Percentiles rank a stretch among this genome's conserved stretches.
These are phyloP conservation scores for Lucilia cuprina DNA, from an alignment of 1,140 invertebrate genomes.

Conservation along the genomic window DNA sequence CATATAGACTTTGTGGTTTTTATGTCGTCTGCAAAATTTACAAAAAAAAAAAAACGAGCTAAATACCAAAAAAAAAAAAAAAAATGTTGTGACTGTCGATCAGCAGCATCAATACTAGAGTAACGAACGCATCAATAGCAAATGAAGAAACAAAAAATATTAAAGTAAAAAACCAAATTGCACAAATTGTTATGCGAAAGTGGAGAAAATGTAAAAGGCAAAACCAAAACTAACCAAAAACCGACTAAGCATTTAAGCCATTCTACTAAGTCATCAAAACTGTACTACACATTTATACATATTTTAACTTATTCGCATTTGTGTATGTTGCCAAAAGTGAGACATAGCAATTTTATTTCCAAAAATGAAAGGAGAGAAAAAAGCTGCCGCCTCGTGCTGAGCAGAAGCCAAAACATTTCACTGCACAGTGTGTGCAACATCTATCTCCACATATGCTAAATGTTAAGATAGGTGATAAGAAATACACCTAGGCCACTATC, in stretches of 20 bases:
- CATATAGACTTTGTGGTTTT: background rate
- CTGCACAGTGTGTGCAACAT: background rate
- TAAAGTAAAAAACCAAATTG: background rate
- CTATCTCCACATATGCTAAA: no score
- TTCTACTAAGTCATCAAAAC: background rate
- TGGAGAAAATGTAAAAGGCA: background rate
- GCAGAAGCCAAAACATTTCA: constrained; percentile 28
- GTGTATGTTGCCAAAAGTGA: background rate
- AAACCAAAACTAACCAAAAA: background rate
- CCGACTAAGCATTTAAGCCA: background rate
- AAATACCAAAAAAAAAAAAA: background rate
- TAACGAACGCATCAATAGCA: background rate
- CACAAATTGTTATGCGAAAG: background rate
- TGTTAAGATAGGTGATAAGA: no score
- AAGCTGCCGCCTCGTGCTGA: constrained; percentile 16
- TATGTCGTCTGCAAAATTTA: background rate
- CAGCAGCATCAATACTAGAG: constrained; percentile 1
- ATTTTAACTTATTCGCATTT: background rate
- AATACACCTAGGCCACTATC: no score
- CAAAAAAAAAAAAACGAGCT: background rate
- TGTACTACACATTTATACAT: background rate
- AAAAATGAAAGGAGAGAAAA: background rate
- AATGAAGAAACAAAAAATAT: background rate
- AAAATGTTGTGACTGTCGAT: constrained; percentile 16
- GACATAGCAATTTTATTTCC: background rate